These are phyloP conservation scores for Oeneis ivallda DNA, from an alignment of 2,888 invertebrate genomes.

Conservation along the genomic window DNA sequence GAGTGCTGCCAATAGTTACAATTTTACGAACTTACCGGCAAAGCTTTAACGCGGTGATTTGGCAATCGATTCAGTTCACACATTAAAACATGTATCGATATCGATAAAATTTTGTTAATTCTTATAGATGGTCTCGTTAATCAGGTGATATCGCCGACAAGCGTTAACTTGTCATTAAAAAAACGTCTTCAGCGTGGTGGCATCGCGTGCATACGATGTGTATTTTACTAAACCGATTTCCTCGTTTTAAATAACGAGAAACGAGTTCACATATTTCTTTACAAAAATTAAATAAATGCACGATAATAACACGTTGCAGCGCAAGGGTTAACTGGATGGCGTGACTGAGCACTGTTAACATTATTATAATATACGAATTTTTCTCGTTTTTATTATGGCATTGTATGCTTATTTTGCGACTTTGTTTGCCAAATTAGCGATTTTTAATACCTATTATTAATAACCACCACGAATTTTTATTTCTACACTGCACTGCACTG, in stretches of 20 bases:
- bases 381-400: slow-evolving; percentile 18
- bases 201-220: slow-evolving; percentile 65
- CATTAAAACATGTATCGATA: too few species aligned
- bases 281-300: slow-evolving; percentile 75
- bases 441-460: neutral
- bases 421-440: slow-evolving; percentile 20
- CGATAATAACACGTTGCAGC: slow-evolving; percentile 71
- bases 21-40: too few species aligned
- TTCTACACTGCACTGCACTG: too few species aligned
- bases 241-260: slow-evolving; percentile 46
- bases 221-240: slow-evolving; percentile 64
- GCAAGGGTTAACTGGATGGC: slow-evolving; percentile 68
- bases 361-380: slow-evolving; percentile 50
- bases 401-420: slow-evolving; percentile 13
- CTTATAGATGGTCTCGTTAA: neutral
- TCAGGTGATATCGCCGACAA: neutral
- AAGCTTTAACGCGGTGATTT: too few species aligned
- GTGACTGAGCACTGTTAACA: slow-evolving; percentile 77
- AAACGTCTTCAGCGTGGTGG: slow-evolving; percentile 20
- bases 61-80: too few species aligned
- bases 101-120: too few species aligned
- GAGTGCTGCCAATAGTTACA: too few species aligned
- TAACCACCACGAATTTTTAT: neutral
- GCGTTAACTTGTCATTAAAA: slow-evolving; percentile 1
- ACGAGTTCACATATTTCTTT: slow-evolving; percentile 53